Evolutionary conservation across 2,888 invertebrate species (phyloP), one percentile per base, ranked within the genome.

Genomic region (Nomada fabriciana): DNA sequence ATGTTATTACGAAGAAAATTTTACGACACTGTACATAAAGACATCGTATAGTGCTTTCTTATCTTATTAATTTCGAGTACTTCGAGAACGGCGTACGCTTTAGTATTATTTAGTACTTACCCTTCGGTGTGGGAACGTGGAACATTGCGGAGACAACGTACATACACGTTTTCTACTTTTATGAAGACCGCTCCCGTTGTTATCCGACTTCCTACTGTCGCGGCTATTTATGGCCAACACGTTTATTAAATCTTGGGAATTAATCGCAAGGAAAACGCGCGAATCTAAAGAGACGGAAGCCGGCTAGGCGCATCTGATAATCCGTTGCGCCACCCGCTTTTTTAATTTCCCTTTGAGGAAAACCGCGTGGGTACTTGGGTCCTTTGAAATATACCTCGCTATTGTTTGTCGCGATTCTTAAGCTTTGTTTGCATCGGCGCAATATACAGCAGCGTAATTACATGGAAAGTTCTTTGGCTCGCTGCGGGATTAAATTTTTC

Each of bases 271-370:
- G 53, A 61, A 61, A 68, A 73, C 42, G 11, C 47, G 60, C 43
- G 61, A 67, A 57, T 20, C 43, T 69, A 36, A 43, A 47, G 63
- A 57, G 72, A 55, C 63, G 70, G 63, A 79, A 80, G 75, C 74
- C 59, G 57, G 43, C 36, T n/a, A 29, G 63, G 61, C 25, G 63
- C 60, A 59, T 71, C 70, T 71, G 80, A 68, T 81, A 75, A 76
- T 68, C 43, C 72, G 81, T 77, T 85, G 75, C 76, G 74, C 74
- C 81, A 85, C 65, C 65, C 76, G 78, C 73, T 76, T 60, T 71
- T 71, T 71, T 83, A 70, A 77, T 76, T 65, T 64, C 55, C 18
- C 36, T 43, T n/a, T 13, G 70, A 67, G 73, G 73, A 82, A 76
- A 77, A 52, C 42, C 50, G 71, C 74, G 82, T 74, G 71, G 61